phyloP scores from a whole-genome alignment of 2,797 vertebrate species.

The Acanthurus tractus region DNA sequence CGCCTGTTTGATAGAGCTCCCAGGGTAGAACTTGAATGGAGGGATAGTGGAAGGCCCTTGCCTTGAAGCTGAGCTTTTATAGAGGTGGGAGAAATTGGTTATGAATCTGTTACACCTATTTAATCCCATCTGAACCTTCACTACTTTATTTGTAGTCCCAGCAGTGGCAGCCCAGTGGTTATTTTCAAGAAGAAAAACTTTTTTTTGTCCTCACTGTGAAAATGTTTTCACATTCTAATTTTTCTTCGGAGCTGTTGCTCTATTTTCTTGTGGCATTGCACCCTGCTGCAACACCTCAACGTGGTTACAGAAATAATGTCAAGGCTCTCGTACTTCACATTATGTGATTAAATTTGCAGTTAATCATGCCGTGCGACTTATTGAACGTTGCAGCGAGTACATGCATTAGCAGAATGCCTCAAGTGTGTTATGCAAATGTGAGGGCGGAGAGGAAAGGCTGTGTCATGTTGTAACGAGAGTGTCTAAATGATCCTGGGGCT shows the following conservation, averaged over 20 bases:
- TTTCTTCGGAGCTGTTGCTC: neutral
- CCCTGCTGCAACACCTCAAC: neutral
- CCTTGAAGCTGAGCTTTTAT: conserved; percentile 44
- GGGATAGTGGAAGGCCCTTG: conserved; percentile 16
- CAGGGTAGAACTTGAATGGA: conserved; percentile 37
- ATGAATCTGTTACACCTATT: conserved; percentile 45
- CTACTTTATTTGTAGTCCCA: conserved; percentile 26
- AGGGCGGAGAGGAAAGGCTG: conserved; percentile 2
- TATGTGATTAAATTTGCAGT: conserved; percentile 2
- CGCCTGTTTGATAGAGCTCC: conserved; percentile 66
- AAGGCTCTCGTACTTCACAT: conserved; percentile 4
- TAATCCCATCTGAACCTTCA: conserved; percentile 40
- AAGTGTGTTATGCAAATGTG: neutral
- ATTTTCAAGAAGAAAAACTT: conserved; percentile 28
- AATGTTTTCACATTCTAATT: neutral
- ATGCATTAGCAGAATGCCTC: conserved; percentile 15
- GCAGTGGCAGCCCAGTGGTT: neutral
- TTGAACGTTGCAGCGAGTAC: neutral
- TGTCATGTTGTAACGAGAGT: neutral
- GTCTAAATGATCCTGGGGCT: conserved; percentile 1
- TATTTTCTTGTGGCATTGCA: neutral
- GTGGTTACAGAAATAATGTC: neutral
- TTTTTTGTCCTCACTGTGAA: neutral
- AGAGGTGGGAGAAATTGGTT: conserved; percentile 20
- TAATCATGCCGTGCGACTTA: conserved; percentile 1